Evolutionary conservation across 2,113 vertebrate species (phyloP), one percentile per base, ranked within the genome.

Genomic region (Cromileptes altivelis): DNA sequence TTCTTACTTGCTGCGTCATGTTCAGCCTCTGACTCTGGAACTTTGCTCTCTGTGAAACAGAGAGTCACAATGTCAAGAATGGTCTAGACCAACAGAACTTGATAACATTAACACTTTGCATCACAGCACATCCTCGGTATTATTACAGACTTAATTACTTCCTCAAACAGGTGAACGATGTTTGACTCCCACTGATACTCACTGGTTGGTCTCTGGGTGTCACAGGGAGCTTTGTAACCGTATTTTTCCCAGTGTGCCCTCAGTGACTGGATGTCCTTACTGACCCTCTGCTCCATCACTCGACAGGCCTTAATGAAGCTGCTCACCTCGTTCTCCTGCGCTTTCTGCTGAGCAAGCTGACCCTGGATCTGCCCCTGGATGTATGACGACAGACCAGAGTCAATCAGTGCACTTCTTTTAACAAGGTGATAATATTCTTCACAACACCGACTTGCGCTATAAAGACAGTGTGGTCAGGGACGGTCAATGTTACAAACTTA

Each of bases 211-310:
- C 82, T 87, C 60, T 91, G 72, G 85, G 57, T 65, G 47, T 83
- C 30, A 15, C 21, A 56, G 0, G 81, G 84, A 23, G 94, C 87
- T 85, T 91, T 92, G 88, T 97, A 98, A 52, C 96, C 95, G 11
- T 98, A 98, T 53, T 97, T 96, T 87, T 96, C 94, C 89, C 96
- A 97, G 63, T 96, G 90, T 42, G 88, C 95, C 90, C 58, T 95
- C 82, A 99, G 88, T 80, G 90, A 87, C 61, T 87, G 93, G 62
- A 98, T 93, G 88, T 97, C 96, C 25, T 90, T 10, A 79, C 92
- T 82, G 75, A 95, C 94, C 88, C 91, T 96, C 91, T 94, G 92
- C 87, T 96, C 95, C 89, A 97, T 17, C 76, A 96, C 85, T 92
- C 95, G 94, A 84, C 92, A 94, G 57, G 95, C 91, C 47, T 96